Conservation (phyloP, 2,888 invertebrate species). For the Pediacus dermestoides region DNA sequence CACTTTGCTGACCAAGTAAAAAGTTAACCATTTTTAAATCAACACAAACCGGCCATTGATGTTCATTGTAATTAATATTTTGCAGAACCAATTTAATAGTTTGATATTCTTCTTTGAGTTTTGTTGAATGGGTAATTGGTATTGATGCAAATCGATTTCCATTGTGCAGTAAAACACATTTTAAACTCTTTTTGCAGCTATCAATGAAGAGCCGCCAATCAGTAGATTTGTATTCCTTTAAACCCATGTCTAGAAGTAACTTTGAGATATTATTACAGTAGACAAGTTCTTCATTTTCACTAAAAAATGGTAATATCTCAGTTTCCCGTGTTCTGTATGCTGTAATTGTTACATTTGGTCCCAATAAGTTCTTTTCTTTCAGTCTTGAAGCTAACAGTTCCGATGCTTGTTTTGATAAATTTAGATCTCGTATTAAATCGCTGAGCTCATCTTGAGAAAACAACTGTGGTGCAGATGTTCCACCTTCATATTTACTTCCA, state of each 20-base stretch:
- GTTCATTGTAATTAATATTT: slow-evolving; percentile 15
- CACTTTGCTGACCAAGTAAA: slow-evolving; percentile 27
- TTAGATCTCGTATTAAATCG: slow-evolving; percentile 11
- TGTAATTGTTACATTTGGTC: slow-evolving; percentile 9
- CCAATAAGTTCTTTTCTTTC: slow-evolving; percentile 14
- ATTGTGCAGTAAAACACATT: no score
- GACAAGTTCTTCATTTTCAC: slow-evolving; percentile 3
- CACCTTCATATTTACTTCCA: slow-evolving; percentile 8
- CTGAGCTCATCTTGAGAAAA: slow-evolving; percentile 13
- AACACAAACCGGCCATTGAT: slow-evolving; percentile 15
- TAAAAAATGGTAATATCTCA: slow-evolving; percentile 4
- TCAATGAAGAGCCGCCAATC: slow-evolving; percentile 9
- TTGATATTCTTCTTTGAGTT: slow-evolving; percentile 9
- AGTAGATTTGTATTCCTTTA: not conserved
- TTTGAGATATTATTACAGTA: slow-evolving; percentile 3
- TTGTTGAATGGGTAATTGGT: slow-evolving; percentile 4
- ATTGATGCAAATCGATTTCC: slow-evolving; percentile 3
- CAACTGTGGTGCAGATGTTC: slow-evolving; percentile 9
- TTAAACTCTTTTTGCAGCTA: slow-evolving; percentile 3
- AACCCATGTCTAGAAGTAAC: slow-evolving; percentile 3
- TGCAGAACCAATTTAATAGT: slow-evolving; percentile 9
- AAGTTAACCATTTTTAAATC: slow-evolving; percentile 22
- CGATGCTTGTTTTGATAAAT: slow-evolving; percentile 15
- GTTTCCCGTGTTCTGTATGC: slow-evolving; percentile 8
- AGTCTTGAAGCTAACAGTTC: slow-evolving; percentile 13